Evolutionary conservation across 2,888 invertebrate genomes (phyloP), one percentile per base, ranked within the genome.

Genomic region (Zaprionus lineosus): DNA sequence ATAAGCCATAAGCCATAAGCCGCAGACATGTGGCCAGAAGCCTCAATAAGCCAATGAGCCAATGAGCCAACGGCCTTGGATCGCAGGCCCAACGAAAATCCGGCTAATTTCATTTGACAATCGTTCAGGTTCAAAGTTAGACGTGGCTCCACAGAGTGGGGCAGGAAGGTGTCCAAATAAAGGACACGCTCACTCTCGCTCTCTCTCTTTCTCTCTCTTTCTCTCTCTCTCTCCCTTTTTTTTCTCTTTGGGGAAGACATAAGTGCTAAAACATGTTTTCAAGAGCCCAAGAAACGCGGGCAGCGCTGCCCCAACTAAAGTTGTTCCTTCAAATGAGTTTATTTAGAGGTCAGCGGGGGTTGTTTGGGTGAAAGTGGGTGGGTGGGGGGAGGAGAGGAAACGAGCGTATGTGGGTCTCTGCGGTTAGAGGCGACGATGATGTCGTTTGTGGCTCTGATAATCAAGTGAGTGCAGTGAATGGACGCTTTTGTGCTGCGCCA

Each of bases 221-320:
- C n/a, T n/a, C n/a, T n/a, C n/a, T n/a, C n/a, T n/a, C n/a, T n/a
- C n/a, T n/a, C n/a, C n/a, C n/a, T n/a, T n/a, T n/a, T n/a, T n/a
- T n/a, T n/a, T n/a, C n/a, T n/a, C n/a, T n/a, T n/a, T n/a, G 14
- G 8, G 24, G 16, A 14, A 37, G 44, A 34, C 29, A 64, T 84
- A 85, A 81, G 81, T 81, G 81, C 81, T 75, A 79, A 85, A 85
- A 79, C 85, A 79, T 81, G 81, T 81, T 81, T 59, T 41, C 56
- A 58, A 58, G 58, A 61, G 51, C 50, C 50, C 36, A 51, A 48
- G 48, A 36, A 58, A 37, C 31, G 33, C 29, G 39, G 47, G 41
- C 63, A 72, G 59, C n/a, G n/a, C n/a, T n/a, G n/a, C 58, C 63
- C 69, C 40, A 15, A 48, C 41, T 57, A 69, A 53, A 48, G 12